Evolutionary conservation across 2,113 vertebrate genomes (phyloP).

Genomic region (Oryzias melastigma): DNA sequence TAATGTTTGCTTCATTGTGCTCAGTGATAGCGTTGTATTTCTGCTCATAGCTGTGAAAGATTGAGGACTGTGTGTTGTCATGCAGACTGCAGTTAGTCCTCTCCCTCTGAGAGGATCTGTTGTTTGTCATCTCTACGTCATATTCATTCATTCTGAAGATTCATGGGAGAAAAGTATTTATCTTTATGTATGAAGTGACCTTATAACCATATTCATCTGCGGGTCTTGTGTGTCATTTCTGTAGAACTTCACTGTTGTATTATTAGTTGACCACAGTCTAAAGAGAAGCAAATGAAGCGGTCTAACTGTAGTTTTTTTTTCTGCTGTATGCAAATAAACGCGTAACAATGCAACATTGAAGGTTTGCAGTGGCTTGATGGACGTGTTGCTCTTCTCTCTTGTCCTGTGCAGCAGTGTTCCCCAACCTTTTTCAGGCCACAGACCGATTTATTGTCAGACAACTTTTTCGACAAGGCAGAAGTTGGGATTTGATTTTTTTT

Average conservation of each 20-base stretch:
- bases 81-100: conserved; percentile 38
- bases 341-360: conserved; percentile 53
- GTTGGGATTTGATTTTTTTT: too few species aligned
- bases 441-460: too few species aligned
- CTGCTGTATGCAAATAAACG: conserved; percentile 57
- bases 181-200: conserved; percentile 7
- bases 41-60: conserved; percentile 34
- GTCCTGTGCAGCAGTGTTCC: background rate
- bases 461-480: too few species aligned
- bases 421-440: background rate
- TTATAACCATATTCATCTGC: conserved; percentile 1
- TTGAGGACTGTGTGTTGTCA: conserved; percentile 44
- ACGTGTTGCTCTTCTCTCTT: conserved; percentile 35
- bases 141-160: conserved; percentile 43
- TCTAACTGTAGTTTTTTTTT: conserved; percentile 32
- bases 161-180: conserved; percentile 16
- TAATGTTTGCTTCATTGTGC: background rate
- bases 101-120: conserved; percentile 47
- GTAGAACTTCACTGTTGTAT: background rate
- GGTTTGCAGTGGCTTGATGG: conserved; percentile 56
- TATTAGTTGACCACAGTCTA: background rate
- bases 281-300: conserved; percentile 9
- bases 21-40: background rate
- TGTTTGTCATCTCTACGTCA: conserved; percentile 30
- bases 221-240: background rate